These are phyloP conservation scores for Epinephelus moara DNA, from an alignment of 2,113 vertebrate species.

Conservation along the genomic window DNA sequence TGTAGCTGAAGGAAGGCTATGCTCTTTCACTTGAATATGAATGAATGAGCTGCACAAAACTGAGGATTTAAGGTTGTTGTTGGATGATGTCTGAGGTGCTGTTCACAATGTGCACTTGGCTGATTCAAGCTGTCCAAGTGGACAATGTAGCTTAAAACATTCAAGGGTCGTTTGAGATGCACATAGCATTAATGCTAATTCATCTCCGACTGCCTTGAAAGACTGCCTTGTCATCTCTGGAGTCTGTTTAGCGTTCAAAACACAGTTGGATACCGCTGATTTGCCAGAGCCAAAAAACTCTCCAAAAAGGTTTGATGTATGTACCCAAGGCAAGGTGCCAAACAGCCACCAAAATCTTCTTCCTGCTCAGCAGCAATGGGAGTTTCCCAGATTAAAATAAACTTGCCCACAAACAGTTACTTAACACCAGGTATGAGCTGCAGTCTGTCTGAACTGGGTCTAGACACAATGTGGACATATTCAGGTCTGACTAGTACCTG, in stretches of 20 bases:
- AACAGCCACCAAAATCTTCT: background rate
- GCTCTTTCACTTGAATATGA: background rate
- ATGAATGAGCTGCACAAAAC: constrained; percentile 28
- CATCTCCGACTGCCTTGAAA: background rate
- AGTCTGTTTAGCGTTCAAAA: constrained; percentile 4
- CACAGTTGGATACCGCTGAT: constrained; percentile 5
- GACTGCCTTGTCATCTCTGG: background rate
- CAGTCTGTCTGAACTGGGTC: background rate
- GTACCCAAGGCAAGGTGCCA: background rate
- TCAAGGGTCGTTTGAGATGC: background rate
- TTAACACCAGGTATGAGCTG: background rate
- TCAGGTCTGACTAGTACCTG: background rate
- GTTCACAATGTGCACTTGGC: background rate
- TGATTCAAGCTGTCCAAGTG: constrained; percentile 17
- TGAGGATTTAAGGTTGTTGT: background rate
- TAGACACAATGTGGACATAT: background rate
- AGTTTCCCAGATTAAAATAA: constrained; percentile 23
- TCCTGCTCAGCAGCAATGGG: background rate
- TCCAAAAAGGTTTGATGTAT: background rate
- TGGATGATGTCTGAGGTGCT: constrained; percentile 25
- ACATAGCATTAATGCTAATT: background rate
- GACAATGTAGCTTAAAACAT: background rate
- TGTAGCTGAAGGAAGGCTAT: constrained; percentile 6
- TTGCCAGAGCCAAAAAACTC: constrained; percentile 8
- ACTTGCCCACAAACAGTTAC: background rate